Evolutionary conservation across 1,140 invertebrate species (phyloP).

Genomic region (Elymnias hypermnestra): DNA sequence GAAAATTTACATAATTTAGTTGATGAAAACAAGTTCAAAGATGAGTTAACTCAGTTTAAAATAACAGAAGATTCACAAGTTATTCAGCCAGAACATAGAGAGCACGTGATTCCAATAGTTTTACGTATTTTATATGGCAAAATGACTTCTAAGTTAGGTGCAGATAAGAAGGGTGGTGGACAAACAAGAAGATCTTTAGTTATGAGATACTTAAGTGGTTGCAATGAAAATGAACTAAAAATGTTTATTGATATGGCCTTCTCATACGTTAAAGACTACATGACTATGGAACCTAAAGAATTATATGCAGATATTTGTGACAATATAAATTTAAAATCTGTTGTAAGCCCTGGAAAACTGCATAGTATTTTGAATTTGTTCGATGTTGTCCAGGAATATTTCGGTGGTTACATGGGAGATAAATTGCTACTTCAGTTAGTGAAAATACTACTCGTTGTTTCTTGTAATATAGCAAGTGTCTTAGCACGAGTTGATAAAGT

Average conservation of each 20-base stretch:
- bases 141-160: slow-evolving; percentile 87
- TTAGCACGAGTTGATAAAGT: slow-evolving; percentile 76
- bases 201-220: slow-evolving; percentile 90
- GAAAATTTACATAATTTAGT: slow-evolving; percentile 86
- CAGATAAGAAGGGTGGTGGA: slow-evolving; percentile 83
- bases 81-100: slow-evolving; percentile 84
- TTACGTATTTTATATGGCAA: slow-evolving; percentile 93
- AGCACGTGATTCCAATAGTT: slow-evolving; percentile 86
- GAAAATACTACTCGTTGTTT: slow-evolving; percentile 83
- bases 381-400: slow-evolving; percentile 88
- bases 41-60: slow-evolving; percentile 87
- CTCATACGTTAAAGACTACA: slow-evolving; percentile 80
- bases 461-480: slow-evolving; percentile 79
- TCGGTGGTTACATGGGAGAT: slow-evolving; percentile 84
- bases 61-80: slow-evolving; percentile 82
- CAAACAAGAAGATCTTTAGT: slow-evolving; percentile 84
- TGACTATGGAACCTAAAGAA: slow-evolving; percentile 70
- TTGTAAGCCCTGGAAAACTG: slow-evolving; percentile 83
- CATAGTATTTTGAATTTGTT: slow-evolving; percentile 87
- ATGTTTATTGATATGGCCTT: slow-evolving; percentile 91
- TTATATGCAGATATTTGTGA: slow-evolving; percentile 68
- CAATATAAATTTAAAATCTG: slow-evolving; percentile 77
- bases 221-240: slow-evolving; percentile 85
- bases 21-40: slow-evolving; percentile 92
- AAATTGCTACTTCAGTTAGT: slow-evolving; percentile 83